Percentiles rank a stretch among this genome's conserved stretches.
These are phyloP conservation scores for Cheirogaleus major DNA, from an alignment of 2,797 vertebrate species.

Conservation along the genomic window DNA sequence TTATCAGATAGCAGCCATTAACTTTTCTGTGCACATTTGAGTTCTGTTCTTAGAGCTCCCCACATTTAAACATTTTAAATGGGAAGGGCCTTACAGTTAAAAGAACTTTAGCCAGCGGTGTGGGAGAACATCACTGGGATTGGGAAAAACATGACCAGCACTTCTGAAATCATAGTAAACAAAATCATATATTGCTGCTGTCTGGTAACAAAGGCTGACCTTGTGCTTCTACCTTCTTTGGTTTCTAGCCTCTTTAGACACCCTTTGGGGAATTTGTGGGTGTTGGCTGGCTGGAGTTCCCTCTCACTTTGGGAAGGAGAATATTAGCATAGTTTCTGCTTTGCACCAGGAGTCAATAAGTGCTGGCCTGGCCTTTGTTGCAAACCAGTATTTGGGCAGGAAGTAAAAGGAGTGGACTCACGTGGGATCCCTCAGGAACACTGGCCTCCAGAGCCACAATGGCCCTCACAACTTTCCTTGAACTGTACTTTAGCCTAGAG, in stretches of 20 bases:
- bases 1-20: not conserved
- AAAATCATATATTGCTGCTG: rapidly evolving
- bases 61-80: not conserved
- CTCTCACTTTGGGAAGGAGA: not conserved
- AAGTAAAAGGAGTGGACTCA: not conserved
- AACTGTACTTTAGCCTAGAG: not conserved
- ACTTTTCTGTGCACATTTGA: not conserved
- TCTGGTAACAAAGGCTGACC: not conserved
- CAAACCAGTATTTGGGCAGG: not conserved
- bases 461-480: not conserved
- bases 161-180: not conserved
- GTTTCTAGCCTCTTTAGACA: not conserved
- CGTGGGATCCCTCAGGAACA: rapidly evolving
- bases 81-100: not conserved
- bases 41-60: not conserved
- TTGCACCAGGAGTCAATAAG: not conserved
- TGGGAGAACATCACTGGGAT: not conserved
- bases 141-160: not conserved
- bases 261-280: no score
- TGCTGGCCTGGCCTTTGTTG: not conserved
- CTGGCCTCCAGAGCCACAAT: rapidly evolving
- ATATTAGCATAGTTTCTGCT: not conserved
- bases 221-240: not conserved
- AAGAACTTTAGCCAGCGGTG: not conserved
- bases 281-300: not conserved